Percentiles rank a stretch among this genome's conserved stretches.
Conservation (phyloP, 2,888 invertebrate genomes). For the Litoditis marina region DNA sequence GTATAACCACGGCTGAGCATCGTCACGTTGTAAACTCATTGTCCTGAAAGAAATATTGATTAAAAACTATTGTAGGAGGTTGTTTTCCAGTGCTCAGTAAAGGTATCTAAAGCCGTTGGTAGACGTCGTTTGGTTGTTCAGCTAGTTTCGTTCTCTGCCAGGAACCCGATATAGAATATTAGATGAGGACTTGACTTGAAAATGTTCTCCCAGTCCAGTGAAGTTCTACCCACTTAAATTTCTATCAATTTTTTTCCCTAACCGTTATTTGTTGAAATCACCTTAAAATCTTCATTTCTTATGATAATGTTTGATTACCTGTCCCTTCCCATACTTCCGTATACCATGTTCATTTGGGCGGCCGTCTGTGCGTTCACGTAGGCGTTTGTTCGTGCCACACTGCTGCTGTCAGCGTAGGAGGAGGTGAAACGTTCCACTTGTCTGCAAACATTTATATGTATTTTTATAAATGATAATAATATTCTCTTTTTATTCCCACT, state of each 20-base stretch:
- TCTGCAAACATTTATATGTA: no score
- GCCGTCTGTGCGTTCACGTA: constrained; percentile 50
- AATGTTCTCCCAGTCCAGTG: no score
- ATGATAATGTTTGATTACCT: neutral
- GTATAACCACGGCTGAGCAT: constrained; percentile 53
- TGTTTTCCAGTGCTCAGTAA: no score
- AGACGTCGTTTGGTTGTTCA: no score
- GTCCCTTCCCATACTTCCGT: constrained; percentile 26
- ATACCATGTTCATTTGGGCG: constrained; percentile 43
- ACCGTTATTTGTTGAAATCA: neutral
- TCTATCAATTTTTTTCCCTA: no score
- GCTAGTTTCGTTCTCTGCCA: no score
- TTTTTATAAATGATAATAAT: neutral
- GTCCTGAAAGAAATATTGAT: no score
- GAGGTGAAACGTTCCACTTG: constrained; percentile 25
- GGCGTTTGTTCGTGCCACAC: constrained; percentile 50
- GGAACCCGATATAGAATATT: no score
- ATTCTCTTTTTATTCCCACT: neutral
- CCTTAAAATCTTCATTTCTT: neutral
- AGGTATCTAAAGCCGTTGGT: no score
- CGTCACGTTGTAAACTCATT: constrained; percentile 27
- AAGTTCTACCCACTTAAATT: no score
- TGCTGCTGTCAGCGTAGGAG: constrained; percentile 31
- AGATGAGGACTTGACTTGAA: no score
- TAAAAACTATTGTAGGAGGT: neutral